phyloP scores from a whole-genome alignment of 2,113 vertebrate species.

The Spea multiplicata region DNA sequence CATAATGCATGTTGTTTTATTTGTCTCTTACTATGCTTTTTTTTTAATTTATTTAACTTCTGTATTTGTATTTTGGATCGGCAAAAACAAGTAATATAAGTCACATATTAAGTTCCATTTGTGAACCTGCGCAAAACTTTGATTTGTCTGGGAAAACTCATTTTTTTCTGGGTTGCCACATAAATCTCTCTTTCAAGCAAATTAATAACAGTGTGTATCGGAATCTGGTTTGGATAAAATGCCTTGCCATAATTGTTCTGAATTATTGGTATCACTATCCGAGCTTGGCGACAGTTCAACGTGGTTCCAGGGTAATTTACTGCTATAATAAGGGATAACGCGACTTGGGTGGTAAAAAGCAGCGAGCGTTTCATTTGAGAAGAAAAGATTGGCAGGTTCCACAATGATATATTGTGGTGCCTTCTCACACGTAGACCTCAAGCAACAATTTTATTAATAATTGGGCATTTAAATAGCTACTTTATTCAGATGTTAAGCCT shows the following conservation, averaged over 20 bases:
- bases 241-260: conserved; percentile 40
- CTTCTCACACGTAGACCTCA: conserved; percentile 39
- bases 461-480: conserved; percentile 49
- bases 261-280: conserved; percentile 46
- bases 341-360: conserved; percentile 41
- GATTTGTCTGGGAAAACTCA: not conserved
- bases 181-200: not conserved
- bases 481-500: conserved; percentile 45
- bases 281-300: conserved; percentile 42
- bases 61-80: too few relatives aligned
- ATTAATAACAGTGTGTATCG: conserved; percentile 37
- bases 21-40: too few relatives aligned
- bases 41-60: too few relatives aligned
- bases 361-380: conserved; percentile 45
- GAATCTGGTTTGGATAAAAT: conserved; percentile 43
- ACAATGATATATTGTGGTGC: conserved; percentile 47
- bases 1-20: too few relatives aligned
- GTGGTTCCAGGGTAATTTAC: conserved; percentile 39
- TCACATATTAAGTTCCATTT: not conserved
- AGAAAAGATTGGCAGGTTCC: conserved; percentile 47
- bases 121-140: not conserved
- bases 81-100: too few relatives aligned
- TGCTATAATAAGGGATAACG: conserved; percentile 46
- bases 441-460: conserved; percentile 49
- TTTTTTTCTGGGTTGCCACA: not conserved